These are phyloP conservation scores for Atta texana DNA, from an alignment of 1,140 invertebrate species.

Conservation along the genomic window DNA sequence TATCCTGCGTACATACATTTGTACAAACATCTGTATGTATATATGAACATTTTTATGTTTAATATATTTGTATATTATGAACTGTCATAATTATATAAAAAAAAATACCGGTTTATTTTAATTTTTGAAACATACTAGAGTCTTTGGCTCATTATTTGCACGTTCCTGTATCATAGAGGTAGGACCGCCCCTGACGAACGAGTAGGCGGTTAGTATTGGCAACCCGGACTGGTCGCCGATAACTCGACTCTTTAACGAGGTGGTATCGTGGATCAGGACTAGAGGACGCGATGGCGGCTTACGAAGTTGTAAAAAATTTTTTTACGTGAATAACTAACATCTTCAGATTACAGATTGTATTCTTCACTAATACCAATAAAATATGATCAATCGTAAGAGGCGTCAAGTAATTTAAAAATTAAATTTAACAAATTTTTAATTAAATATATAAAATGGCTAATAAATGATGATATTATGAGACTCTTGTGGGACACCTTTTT, in stretches of 20 bases:
- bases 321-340: slow-evolving; percentile 42
- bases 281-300: slow-evolving; percentile 78
- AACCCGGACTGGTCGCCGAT: slow-evolving; percentile 74
- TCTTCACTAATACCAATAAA: background rate
- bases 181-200: slow-evolving; percentile 81
- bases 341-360: background rate
- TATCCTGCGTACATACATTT: too few species aligned
- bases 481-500: background rate
- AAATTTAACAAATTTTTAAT: background rate
- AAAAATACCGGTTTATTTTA: background rate
- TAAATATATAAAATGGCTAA: background rate
- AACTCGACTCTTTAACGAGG: slow-evolving; percentile 75
- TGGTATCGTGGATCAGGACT: slow-evolving; percentile 75
- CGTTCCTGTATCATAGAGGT: slow-evolving; percentile 81
- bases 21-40: too few species aligned
- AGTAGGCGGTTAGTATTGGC: slow-evolving; percentile 78
- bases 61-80: background rate
- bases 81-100: background rate
- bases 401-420: background rate
- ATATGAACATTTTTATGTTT: background rate
- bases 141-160: slow-evolving; percentile 64
- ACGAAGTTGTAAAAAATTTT: slow-evolving; percentile 55
- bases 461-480: background rate
- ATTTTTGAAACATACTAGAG: background rate
- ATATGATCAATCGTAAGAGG: background rate